A percentile compares a stretch with the other conserved stretches of the same genome.
These are phyloP conservation scores for Flexamia atlantica DNA, from an alignment of 2,888 invertebrate genomes.

Conservation along the genomic window DNA sequence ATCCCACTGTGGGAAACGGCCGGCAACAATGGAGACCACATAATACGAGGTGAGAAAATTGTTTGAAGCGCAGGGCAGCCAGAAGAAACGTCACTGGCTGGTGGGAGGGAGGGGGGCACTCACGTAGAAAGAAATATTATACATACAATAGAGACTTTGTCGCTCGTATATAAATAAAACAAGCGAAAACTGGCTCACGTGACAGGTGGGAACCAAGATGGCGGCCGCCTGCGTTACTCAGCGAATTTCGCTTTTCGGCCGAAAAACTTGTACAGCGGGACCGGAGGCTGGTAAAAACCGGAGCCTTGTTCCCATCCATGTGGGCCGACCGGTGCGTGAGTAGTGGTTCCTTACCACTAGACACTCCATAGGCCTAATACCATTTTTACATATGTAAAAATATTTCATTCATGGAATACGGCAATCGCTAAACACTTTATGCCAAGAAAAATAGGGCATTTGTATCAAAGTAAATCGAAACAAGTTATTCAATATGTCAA, in stretches of 20 bases:
- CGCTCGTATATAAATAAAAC: slow-evolving; percentile 64
- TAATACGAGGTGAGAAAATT: slow-evolving; percentile 64
- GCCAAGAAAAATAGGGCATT: too few relatives aligned
- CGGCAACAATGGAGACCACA: slow-evolving; percentile 53
- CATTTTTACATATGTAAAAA: too few relatives aligned
- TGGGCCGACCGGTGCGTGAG: slow-evolving; percentile 21
- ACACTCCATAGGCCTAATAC: too few relatives aligned
- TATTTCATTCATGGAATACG: too few relatives aligned
- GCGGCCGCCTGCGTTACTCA: slow-evolving; percentile 60
- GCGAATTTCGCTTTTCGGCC: slow-evolving; percentile 63
- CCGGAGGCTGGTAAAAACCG: slow-evolving; percentile 46
- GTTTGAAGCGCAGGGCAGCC: slow-evolving; percentile 53
- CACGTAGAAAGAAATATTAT: slow-evolving; percentile 64
- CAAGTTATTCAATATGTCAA: too few relatives aligned
- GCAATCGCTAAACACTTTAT: too few relatives aligned
- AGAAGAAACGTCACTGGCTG: slow-evolving; percentile 36
- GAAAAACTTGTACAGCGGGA: slow-evolving; percentile 61
- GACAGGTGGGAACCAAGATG: slow-evolving; percentile 58
- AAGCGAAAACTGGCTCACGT: slow-evolving; percentile 57
- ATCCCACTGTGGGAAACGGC: slow-evolving; percentile 59
- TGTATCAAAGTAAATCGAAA: too few relatives aligned
- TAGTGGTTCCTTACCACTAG: too few relatives aligned
- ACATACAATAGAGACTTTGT: slow-evolving; percentile 64
- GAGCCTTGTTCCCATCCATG: slow-evolving; percentile 38
- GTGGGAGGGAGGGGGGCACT: slow-evolving; percentile 21